Percentiles rank a stretch among this genome's conserved stretches.
phyloP scores from a whole-genome alignment of 2,797 vertebrate genomes.

The Nannoperca australis region DNA sequence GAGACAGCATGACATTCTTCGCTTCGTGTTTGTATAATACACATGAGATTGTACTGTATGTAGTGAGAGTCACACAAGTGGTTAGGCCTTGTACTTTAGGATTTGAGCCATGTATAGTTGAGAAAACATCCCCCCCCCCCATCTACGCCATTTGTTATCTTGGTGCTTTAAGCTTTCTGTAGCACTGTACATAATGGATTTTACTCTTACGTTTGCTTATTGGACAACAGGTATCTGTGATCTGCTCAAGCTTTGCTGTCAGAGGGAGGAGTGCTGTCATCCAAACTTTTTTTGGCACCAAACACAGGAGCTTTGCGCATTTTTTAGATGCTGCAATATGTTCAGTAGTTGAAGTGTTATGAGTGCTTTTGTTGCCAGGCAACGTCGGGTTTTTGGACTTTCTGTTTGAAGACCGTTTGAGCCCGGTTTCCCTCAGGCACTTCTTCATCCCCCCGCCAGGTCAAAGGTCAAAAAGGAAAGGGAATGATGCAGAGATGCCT shows the following conservation, averaged over 20 bases:
- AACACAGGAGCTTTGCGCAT: slow-evolving; percentile 28
- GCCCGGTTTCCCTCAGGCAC: slow-evolving; percentile 20
- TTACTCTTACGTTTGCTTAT: slow-evolving; percentile 40
- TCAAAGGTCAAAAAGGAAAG: slow-evolving; percentile 34
- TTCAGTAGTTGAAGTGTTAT: slow-evolving; percentile 29
- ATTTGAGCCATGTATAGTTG: slow-evolving; percentile 70
- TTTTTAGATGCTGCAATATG: slow-evolving; percentile 46
- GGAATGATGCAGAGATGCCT: slow-evolving; percentile 16
- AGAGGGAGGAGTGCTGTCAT: slow-evolving; percentile 25
- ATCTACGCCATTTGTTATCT: slow-evolving; percentile 31
- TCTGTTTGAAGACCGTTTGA: slow-evolving; percentile 8
- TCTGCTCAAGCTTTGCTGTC: slow-evolving; percentile 39
- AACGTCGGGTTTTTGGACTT: slow-evolving; percentile 29
- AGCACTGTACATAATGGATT: slow-evolving; percentile 58
- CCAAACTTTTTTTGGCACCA: slow-evolving; percentile 27
- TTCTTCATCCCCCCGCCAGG: slow-evolving; percentile 48
- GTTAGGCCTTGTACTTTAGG: slow-evolving; percentile 60
- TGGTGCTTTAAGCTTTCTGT: slow-evolving; percentile 68
- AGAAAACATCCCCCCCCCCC: slow-evolving; percentile 24
- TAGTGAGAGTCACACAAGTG: slow-evolving; percentile 41
- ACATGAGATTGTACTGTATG: slow-evolving; percentile 52
- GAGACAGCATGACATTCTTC: slow-evolving; percentile 34
- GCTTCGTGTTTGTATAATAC: slow-evolving; percentile 40
- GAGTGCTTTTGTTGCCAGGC: slow-evolving; percentile 36
- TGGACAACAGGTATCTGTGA: slow-evolving; percentile 23